These are phyloP conservation scores for Zoroaster sp. DNA, from an alignment of 53 echinoderm and acorn worm genomes.

Conservation along the genomic window DNA sequence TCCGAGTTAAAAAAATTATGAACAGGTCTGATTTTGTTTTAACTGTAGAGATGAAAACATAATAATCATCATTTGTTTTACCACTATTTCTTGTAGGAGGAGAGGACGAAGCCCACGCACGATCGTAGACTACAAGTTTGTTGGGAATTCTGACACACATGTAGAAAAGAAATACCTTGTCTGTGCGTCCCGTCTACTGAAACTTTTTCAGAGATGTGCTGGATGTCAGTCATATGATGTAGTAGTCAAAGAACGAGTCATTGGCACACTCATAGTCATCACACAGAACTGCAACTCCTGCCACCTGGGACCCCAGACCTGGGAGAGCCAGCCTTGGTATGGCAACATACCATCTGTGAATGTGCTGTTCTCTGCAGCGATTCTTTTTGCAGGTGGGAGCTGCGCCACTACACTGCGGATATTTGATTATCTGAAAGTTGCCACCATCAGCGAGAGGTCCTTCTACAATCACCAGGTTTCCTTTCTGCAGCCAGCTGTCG, in stretches of 20 bases:
- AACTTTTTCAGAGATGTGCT: neutral
- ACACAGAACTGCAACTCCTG: conserved; percentile 28
- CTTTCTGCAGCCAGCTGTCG: conserved; percentile 23
- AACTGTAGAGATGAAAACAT: too few relatives aligned
- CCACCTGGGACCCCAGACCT: neutral
- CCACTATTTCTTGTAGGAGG: neutral
- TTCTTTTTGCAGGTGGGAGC: conserved; percentile 43
- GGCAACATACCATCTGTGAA: conserved; percentile 14
- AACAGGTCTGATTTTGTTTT: too few relatives aligned
- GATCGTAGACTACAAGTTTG: neutral
- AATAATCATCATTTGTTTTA: neutral
- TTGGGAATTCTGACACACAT: neutral
- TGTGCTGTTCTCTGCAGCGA: conserved; percentile 4
- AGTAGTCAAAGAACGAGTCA: conserved; percentile 21
- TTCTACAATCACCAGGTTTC: conserved; percentile 21
- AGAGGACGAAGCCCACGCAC: neutral
- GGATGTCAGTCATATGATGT: conserved; percentile 11
- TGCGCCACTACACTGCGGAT: conserved; percentile 17
- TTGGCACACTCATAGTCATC: conserved; percentile 3
- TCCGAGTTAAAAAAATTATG: neutral
- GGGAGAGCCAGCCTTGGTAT: conserved; percentile 52
- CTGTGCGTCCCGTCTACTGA: conserved; percentile 28
- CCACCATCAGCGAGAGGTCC: conserved; percentile 1
- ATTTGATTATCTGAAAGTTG: neutral
- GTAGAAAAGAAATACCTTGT: neutral